Evolutionary conservation across 2,113 vertebrate genomes (phyloP), one percentile per base, ranked within the genome.

Genomic region (Camelus dromedarius): DNA sequence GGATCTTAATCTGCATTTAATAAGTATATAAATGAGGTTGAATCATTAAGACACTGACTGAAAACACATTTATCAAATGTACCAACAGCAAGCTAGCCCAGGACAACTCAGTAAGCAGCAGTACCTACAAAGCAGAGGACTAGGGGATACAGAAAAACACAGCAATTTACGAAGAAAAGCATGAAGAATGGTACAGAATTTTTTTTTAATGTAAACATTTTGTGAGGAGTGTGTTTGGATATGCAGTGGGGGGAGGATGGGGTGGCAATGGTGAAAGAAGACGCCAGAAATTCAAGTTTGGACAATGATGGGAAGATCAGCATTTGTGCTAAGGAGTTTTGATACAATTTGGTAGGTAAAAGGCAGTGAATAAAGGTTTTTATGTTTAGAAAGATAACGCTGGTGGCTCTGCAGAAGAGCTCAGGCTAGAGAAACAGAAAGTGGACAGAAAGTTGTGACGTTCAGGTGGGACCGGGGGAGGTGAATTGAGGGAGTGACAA

Each of bases 61-160:
- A 87, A 95, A 94, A 97, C 38, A 89, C 38, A 76, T 26, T 93
- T 81, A 72, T 12, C 90, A 88, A 89, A 86, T 48, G 5, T 89
- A 83, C 66, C 76, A 83, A 75, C 1, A 70, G n/a, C 8, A 91
- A 93, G 28, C 62, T 81, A 92, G 30, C 13, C 26, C 91, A 89
- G 19, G 5, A 94, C 13, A 73, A 93, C 1, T 70, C 14, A 66
- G 18, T 56, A 77, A 89, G 42, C n/a, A 70, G 80, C 96, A 96
- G 75, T 30, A 50, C 8, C 15, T 79, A 42, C 76, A 93, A 96
- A 84, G 26, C 42, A 87, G 54, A 91, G 32, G 24, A 83, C 4
- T 64, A 84, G 30, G 9, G 20, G 42, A 13, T 81, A 77, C 18
- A 79, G 48, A 93, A 93, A 93, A 48, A 83, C 2, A 80, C 1